A percentile compares a stretch with the other conserved stretches of the same genome.
Conservation (phyloP, 1,140 invertebrate species). For the Tetramorium alpestre region DNA sequence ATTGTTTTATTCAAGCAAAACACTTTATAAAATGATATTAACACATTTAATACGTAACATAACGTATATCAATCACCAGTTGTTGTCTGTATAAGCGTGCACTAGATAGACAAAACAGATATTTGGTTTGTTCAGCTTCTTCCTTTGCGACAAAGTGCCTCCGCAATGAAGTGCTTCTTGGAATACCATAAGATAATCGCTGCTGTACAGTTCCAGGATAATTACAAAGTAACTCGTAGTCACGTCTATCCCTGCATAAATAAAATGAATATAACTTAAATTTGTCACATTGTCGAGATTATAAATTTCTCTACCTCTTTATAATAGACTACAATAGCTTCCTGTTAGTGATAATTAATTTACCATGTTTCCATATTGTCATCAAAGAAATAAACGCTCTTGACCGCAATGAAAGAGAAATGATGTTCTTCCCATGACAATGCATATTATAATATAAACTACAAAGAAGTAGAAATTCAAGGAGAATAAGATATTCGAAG, state of each 20-base stretch:
- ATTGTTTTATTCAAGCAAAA: background rate
- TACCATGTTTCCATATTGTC: background rate
- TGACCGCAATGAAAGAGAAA: background rate
- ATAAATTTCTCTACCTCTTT: background rate
- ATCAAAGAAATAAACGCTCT: background rate
- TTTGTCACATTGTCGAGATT: background rate
- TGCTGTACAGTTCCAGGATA: background rate
- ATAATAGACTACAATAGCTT: background rate
- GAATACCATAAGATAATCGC: conserved; percentile 32
- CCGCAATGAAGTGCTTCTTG: background rate
- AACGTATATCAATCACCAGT: background rate
- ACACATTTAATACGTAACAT: background rate
- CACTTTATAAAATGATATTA: background rate
- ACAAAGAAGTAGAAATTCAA: conserved; percentile 12
- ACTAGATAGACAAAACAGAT: background rate
- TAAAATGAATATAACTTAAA: background rate
- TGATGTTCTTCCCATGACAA: background rate
- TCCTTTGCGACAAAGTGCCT: background rate
- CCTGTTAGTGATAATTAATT: background rate
- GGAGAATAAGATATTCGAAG: background rate
- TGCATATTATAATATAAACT: conserved; percentile 5
- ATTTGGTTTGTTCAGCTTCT: background rate
- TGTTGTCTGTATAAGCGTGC: background rate
- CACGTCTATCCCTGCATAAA: background rate
- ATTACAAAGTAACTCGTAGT: conserved; percentile 1